Evolutionary conservation across 2,888 invertebrate genomes (phyloP), one percentile per base, ranked within the genome.

Genomic region (Torymus texanus): DNA sequence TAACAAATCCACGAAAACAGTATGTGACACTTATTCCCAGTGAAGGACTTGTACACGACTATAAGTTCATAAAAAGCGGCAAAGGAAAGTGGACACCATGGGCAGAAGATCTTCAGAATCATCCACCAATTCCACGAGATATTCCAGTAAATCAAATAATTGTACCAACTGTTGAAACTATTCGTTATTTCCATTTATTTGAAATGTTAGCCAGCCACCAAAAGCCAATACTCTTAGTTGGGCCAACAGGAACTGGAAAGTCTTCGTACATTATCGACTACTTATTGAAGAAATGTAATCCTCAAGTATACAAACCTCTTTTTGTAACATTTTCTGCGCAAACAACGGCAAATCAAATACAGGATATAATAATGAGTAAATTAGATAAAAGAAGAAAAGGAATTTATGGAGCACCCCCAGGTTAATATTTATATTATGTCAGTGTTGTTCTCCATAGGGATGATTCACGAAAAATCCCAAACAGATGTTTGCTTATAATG

Each of bases 241-340:
- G 98, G 0, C 97, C 97, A 0, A 98, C 98, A 0, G 97, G 98
- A 24, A 98, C 98, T 0, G 98, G 98, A 77, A 98, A 98, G 91
- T 97, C 97, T 14, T 95, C 95, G 65, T 97, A 98, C 85, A 95
- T 95, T 21, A 95, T 95, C 94, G 95, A 97, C 84, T 96, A 94
- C 87, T 91, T 98, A 78, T 91, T 97, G 62, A 96, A 95, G 88
- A 94, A 93, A 88, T 94, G 96, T 82, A 94, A 97, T 87, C 94
- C 95, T 0, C 93, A 94, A 74, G 89, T 93, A 0, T 98, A 94
- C 88, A 96, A 96, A 86, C 96, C 97, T 0, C 91, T 97, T 41
- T 95, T 97, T 83, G 94, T 98, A 86, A 97, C 95, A 83, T 98
- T 98, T 90, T 98, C 98, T 0, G 97, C 98, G 0, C 97, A 97